A percentile compares a stretch with the other conserved stretches of the same genome.
These are phyloP conservation scores for Drosophila basisetae DNA, from an alignment of 2,888 invertebrate genomes.

Conservation along the genomic window DNA sequence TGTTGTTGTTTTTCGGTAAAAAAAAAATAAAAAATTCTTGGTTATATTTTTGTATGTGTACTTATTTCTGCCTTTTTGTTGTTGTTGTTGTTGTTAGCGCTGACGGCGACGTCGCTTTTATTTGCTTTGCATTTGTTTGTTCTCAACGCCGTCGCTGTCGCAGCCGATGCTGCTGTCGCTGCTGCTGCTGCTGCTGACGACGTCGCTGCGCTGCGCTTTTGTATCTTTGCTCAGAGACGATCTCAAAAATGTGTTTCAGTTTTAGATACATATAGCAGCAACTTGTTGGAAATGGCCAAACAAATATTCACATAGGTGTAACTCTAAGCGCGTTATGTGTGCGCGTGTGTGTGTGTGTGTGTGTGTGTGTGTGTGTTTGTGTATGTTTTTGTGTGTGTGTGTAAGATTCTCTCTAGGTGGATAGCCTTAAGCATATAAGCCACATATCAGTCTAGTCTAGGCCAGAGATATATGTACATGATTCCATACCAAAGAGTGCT, in stretches of 20 bases:
- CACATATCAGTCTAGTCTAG: constrained; percentile 28
- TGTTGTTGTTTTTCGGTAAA: constrained; percentile 50
- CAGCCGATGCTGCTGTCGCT: constrained; percentile 5
- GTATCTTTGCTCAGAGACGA: constrained; percentile 44
- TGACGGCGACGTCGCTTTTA: constrained; percentile 53
- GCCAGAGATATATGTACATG: constrained; percentile 8
- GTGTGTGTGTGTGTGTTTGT: not conserved
- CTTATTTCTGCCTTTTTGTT: constrained; percentile 25
- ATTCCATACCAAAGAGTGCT: constrained; percentile 7
- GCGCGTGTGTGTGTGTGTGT: not conserved
- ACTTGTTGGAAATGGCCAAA: constrained; percentile 66
- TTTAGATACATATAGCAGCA: constrained; percentile 66
- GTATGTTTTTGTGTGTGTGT: not conserved
- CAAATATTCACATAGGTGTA: constrained; percentile 51
- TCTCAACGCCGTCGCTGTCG: constrained; percentile 53
- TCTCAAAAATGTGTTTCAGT: constrained; percentile 56
- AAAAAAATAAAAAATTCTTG: constrained; percentile 19
- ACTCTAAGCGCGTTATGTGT: not conserved
- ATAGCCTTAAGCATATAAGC: constrained; percentile 19
- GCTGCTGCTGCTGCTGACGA: constrained; percentile 9
- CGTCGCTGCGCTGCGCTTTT: constrained; percentile 47
- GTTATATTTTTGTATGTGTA: constrained; percentile 27
- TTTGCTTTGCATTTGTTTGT: constrained; percentile 78
- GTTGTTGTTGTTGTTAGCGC: constrained; percentile 37
- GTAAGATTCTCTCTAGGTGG: constrained; percentile 15